Conservation (phyloP, 2,797 vertebrate genomes). For the Cryptoblepharus egeriae region DNA sequence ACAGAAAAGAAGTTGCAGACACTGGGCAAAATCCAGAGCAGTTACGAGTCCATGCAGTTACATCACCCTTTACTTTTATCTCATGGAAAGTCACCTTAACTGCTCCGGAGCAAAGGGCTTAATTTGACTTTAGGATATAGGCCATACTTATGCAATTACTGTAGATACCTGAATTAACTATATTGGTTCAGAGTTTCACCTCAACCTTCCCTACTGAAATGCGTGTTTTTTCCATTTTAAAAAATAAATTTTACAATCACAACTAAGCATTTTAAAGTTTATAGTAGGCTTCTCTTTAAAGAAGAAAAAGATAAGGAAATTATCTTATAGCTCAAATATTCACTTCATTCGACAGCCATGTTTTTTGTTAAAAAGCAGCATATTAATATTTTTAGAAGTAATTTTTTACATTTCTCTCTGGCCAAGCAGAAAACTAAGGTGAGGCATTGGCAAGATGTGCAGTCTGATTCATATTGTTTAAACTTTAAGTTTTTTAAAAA, state of each 20-base stretch:
- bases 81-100: too few relatives aligned
- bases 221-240: not conserved
- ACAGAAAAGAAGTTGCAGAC: not conserved
- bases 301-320: not conserved
- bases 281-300: not conserved
- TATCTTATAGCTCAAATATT: not conserved
- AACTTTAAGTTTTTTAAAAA: not conserved
- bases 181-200: not conserved
- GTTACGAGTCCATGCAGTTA: too few relatives aligned
- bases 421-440: not conserved
- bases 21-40: too few relatives aligned
- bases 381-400: not conserved
- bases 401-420: too few relatives aligned
- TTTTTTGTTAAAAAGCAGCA: not conserved
- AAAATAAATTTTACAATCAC: not conserved
- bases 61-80: too few relatives aligned
- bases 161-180: not conserved
- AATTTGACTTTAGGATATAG: too few relatives aligned
- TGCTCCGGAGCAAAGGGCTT: too few relatives aligned
- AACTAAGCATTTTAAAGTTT: not conserved
- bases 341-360: not conserved
- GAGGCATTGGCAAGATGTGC: not conserved
- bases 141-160: too few relatives aligned
- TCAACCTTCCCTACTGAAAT: not conserved
- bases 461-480: not conserved